Evolutionary conservation across 2,888 invertebrate species (phyloP), one percentile per base, ranked within the genome.

Genomic region (Hypselothyrea guttata): DNA sequence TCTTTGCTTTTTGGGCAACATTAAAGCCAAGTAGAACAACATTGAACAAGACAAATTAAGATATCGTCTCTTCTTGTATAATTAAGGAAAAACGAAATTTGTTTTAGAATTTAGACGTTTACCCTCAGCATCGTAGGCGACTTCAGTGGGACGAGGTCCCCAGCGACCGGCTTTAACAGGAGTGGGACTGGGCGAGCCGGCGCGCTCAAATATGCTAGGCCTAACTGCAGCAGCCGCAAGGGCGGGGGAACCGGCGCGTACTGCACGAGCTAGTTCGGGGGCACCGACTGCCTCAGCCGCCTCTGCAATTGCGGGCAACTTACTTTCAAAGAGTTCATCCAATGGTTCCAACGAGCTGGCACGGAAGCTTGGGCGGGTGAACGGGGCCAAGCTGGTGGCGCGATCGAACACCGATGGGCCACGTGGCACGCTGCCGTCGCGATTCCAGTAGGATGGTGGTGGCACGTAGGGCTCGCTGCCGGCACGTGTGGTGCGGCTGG

Each of bases 41-140:
- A 18, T 28, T 12, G 15, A 13, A 60, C 62, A 79, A 63, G 84
- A 82, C 78, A 83, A 58, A 61, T 57, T 57, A 71, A 74, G 63
- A 16, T 56, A 58, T 51, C 55, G 66, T 78, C 85, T 84, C 78
- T 69, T 79, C 69, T 74, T 82, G 78, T 62, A 69, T 61, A 22
- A 22, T 22, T 22, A 52, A 58, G 60, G 62, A 66, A 70, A 41
- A 72, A 60, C 65, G 62, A 44, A 22, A 22, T 57, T 60, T 63
- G n/a, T n/a, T 18, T 55, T 51, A 53, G 57, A 79, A 77, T 78
- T 86, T 86, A 38, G 72, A 64, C 44, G 91, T 91, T 92, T 94
- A 92, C 94, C 94, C 89, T 94, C 94, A 90, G 93, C 92, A 91
- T 94, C 94, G 91, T 91, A 94, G 83, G 94, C 94, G 87, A 94